Evolutionary conservation across 2,888 invertebrate genomes (phyloP), one percentile per base, ranked within the genome.

Genomic region (Lasioglossum calceatum): DNA sequence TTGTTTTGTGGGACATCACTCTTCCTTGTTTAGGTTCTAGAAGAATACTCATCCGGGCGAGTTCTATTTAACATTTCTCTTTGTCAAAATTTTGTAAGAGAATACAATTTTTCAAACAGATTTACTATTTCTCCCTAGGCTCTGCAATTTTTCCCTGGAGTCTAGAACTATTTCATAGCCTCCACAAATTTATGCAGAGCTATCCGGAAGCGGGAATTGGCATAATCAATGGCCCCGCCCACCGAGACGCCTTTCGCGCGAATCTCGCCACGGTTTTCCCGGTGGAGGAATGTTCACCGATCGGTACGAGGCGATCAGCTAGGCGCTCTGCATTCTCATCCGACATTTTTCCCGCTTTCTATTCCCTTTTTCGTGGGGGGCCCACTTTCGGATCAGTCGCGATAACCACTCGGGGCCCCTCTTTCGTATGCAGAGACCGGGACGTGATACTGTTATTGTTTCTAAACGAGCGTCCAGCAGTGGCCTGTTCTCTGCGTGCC

Each of bases 281-380:
- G 36, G 16, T n/a, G 58, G 19, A 10, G 5, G 27, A 67, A 72
- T 44, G 77, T 44, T 67, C 47, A 39, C 58, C 70, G 77, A 81
- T 77, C 54, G 47, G 36, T 54, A 54, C 80, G 47, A 39, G 75
- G 36, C 64, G 78, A 78, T 70, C 72, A n/a, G 32, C 67, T 44
- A 58, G 61, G 71, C 72, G 50, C 73, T 73, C 79, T 78, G 75
- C 82, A 90, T 85, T 90, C 85, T 88, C 81, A 81, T 77, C 58
- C 84, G 73, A 82, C 73, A 88, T 74, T 87, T 90, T 89, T 84
- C 79, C 81, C 39, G 82, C 90, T 90, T 90, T 90, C 90, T 90
- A 90, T 85, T 88, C 82, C 86, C 89, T 84, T 83, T 80, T 89
- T 85, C 81, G 86, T 50, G 74, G 74, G 81, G 86, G 90, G 50